Base-by-base conservation (phyloP, 2,888 invertebrate species). In the Agapetus fuscipes region DNA sequence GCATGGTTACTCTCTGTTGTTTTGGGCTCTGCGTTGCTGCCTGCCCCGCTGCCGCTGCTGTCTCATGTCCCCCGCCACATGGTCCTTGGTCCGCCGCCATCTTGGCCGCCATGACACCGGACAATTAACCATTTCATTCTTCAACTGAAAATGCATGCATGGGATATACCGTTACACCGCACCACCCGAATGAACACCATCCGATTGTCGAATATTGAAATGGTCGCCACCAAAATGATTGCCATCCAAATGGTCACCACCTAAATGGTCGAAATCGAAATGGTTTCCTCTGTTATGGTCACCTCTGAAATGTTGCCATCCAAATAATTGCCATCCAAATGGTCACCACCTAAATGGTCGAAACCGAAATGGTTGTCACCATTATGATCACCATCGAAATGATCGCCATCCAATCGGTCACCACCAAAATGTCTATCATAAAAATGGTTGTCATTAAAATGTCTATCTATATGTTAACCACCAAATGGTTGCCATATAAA, bases 11-110 rank as follows among this genome's bases (percentile, higher is more conserved):
- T 34, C 26, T 34, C 34, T 43, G 35, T 43, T 43, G 43, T 43
- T 43, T 43, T 43, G 39, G 43, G 43, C 43, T 39, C 43, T 43
- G 27, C 27, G 20, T 20, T 9, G 5, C 9, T 20, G 20, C 20
- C 20, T 20, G 20, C 20, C 20, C 20, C 9, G 20, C 20, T 9
- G 20, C 20, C 9, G 20, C 9, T 9, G 20, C 4, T 20, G 20
- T 20, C n/a, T n/a, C n/a, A n/a, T 20, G 9, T 6, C 20, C 20
- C 9, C 20, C 20, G 4, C 20, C 20, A 20, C 20, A 4, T 20
- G 20, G 20, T 9, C 20, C 9, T 4, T 4, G 20, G 9, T 20
- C 20, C 20, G 20, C n/a, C n/a, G n/a, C n/a, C n/a, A n/a, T n/a
- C n/a, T n/a, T n/a, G n/a, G n/a, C n/a, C n/a, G n/a, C n/a, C n/a